Conservation (phyloP, 37 sponge, comb jelly and placozoan genomes). For the Lycopodina hypogea region DNA sequence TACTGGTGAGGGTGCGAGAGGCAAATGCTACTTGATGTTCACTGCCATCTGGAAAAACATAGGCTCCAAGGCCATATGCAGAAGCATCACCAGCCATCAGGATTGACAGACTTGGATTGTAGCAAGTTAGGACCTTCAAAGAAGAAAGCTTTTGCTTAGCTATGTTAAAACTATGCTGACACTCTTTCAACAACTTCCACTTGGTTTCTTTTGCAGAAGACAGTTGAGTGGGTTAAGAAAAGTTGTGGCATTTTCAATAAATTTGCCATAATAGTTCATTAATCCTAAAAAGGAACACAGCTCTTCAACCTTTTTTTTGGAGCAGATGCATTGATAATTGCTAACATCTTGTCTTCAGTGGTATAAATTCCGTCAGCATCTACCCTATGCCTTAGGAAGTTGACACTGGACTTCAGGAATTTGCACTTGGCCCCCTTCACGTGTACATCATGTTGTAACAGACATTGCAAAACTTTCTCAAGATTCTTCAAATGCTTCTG, state of each 20-base stretch:
- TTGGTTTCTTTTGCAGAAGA: too few species aligned
- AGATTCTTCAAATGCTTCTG: slow-evolving; percentile 11
- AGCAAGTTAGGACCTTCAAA: too few species aligned
- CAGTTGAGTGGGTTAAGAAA: too few species aligned
- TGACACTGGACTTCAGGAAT: slow-evolving; percentile 1
- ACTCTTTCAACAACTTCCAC: too few species aligned
- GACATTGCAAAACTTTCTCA: neutral
- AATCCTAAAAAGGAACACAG: neutral
- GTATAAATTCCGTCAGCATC: slow-evolving; percentile 23
- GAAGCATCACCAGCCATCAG: too few species aligned
- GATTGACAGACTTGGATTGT: too few species aligned
- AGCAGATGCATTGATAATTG: slow-evolving; percentile 13
- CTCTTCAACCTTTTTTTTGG: too few species aligned
- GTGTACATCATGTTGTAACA: neutral
- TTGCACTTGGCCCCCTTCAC: too few species aligned
- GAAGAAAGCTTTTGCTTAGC: neutral
- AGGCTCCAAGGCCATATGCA: too few species aligned
- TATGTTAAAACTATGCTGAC: too few species aligned
- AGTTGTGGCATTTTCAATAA: slow-evolving; percentile 1
- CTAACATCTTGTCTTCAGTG: neutral
- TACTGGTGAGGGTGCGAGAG: too few species aligned
- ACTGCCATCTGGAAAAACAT: neutral
- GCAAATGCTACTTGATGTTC: neutral
- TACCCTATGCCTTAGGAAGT: slow-evolving; percentile 29
- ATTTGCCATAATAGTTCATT: slow-evolving; percentile 36